These are phyloP conservation scores for Microplitis deprimator DNA, from an alignment of 2,888 invertebrate genomes.

Conservation along the genomic window DNA sequence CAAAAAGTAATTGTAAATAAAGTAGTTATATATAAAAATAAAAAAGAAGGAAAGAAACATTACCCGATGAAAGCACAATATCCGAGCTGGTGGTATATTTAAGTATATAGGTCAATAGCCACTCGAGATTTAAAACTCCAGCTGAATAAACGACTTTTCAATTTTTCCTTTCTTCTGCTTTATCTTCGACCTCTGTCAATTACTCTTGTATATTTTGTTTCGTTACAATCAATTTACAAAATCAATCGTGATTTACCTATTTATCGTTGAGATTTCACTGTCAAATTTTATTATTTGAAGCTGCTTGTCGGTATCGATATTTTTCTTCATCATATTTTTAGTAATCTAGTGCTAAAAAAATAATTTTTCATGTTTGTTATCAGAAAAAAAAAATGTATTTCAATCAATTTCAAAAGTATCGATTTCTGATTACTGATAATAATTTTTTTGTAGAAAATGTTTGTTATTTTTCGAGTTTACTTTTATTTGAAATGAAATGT, in stretches of 20 bases:
- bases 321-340: too few species aligned
- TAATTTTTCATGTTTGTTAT: too few species aligned
- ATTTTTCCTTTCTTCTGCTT: conserved; percentile 24
- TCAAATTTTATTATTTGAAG: neutral
- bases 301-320: neutral
- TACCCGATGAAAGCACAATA: conserved; percentile 27
- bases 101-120: conserved; percentile 28
- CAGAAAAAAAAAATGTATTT: too few species aligned
- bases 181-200: conserved; percentile 16
- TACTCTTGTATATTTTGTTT: conserved; percentile 11
- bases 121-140: neutral
- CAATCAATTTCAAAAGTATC: too few species aligned
- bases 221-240: conserved; percentile 14
- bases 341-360: too few species aligned
- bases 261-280: neutral
- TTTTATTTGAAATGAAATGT: neutral
- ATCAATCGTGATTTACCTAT: neutral
- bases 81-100: conserved; percentile 15
- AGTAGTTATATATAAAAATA: neutral
- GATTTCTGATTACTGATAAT: too few species aligned
- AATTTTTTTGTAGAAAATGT: too few species aligned
- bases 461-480: neutral
- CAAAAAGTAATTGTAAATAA: conserved; percentile 6
- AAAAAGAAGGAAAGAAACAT: conserved; percentile 28
- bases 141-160: conserved; percentile 30